phyloP scores from a whole-genome alignment of 2,797 vertebrate genomes.

The Sparidentex hasta region DNA sequence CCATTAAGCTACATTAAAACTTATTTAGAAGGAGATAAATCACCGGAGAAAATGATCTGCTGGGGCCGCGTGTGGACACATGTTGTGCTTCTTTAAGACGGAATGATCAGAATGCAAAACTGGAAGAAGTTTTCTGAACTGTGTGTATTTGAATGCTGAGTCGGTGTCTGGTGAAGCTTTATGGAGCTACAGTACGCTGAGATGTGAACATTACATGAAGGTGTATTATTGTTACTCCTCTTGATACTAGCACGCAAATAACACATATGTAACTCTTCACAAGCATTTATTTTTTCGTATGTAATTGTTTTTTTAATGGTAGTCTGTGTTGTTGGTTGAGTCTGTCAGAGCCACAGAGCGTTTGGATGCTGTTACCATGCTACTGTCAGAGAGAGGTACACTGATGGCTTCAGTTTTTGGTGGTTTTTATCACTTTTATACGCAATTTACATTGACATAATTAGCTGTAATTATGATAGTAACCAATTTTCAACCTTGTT shows the following conservation, averaged over 20 bases:
- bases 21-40: neutral
- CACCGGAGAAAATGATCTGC: constrained; percentile 30
- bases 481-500: neutral
- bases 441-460: neutral
- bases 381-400: neutral
- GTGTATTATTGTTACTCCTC: constrained; percentile 40
- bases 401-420: neutral
- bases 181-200: constrained; percentile 19
- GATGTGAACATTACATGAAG: constrained; percentile 47
- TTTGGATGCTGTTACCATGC: constrained; percentile 37
- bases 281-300: constrained; percentile 42
- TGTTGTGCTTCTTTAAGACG: constrained; percentile 1
- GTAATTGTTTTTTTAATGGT: constrained; percentile 27
- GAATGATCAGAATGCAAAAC: constrained; percentile 2
- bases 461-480: neutral
- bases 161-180: constrained; percentile 27
- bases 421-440: neutral
- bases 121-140: neutral
- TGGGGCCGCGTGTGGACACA: constrained; percentile 1
- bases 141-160: constrained; percentile 28
- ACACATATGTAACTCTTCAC: constrained; percentile 45
- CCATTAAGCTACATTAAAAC: too few species aligned
- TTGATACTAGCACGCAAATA: constrained; percentile 17
- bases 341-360: constrained; percentile 25
- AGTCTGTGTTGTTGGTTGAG: constrained; percentile 25